Evolutionary conservation across 2,113 vertebrate species (phyloP).

Genomic region (Piprites chloris): DNA sequence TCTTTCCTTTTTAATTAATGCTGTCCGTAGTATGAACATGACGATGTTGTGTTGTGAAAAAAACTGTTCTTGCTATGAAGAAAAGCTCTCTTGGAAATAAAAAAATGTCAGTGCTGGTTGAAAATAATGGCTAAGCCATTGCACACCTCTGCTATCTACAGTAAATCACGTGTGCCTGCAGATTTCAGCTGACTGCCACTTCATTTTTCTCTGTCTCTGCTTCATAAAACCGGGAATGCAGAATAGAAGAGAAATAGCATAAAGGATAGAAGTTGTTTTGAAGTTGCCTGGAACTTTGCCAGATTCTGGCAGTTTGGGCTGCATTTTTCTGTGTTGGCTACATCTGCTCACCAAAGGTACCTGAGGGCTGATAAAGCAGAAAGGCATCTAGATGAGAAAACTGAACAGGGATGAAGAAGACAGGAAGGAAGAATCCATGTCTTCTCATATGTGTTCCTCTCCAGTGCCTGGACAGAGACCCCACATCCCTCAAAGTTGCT

Average conservation of each 20-base stretch:
- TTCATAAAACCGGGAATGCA: conserved; percentile 7
- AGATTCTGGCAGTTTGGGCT: background rate
- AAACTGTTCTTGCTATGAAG: background rate
- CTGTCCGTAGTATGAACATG: background rate
- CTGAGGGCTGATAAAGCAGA: background rate
- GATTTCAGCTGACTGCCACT: background rate
- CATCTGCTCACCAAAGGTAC: background rate
- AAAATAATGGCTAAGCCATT: background rate
- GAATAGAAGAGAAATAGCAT: background rate
- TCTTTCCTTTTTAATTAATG: background rate
- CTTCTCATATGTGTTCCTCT: background rate
- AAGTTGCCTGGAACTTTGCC: background rate
- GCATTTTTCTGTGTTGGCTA: background rate
- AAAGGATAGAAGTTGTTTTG: background rate
- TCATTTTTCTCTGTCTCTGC: background rate
- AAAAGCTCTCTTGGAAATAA: background rate
- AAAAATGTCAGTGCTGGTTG: background rate
- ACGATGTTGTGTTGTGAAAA: background rate
- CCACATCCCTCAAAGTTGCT: background rate
- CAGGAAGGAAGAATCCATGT: background rate
- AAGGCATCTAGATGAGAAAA: background rate
- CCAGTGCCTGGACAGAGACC: background rate
- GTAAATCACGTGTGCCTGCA: background rate
- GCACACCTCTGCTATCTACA: background rate
- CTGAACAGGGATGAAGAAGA: background rate